Base-by-base conservation (phyloP, 2,888 invertebrate genomes). In the Atherix ibis region DNA sequence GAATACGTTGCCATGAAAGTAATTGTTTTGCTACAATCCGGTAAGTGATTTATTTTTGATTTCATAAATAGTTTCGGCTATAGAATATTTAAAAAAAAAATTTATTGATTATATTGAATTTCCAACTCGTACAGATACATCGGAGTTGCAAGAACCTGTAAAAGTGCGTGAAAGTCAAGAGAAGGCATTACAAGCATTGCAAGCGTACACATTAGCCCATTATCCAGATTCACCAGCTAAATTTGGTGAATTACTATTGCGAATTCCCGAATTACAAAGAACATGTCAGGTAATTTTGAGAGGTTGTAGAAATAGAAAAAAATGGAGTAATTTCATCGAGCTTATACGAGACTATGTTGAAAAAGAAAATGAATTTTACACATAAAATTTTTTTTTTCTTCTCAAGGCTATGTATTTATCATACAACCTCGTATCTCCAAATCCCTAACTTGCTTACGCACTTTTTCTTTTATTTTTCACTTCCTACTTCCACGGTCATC, bases 1-100 rank as follows among this genome's bases (percentile, higher is more conserved):
- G 95, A 95, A 65, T 95, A 91, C 60, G 91, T 92, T 46, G 91
- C 91, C 45, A 78, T 95, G 71, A 95, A 95, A 67, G 89, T 89
- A 45, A 84, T 91, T 51, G 80, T 91, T 40, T 71, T 91, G 33
- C 73, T 91, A 48, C 84, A 87, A 45, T 89, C 91, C 55, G 88
- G 92, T 91, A 63, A 57, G 17, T 30, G 12, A 8, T 19, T 9
- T 26, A n/a, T 18, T 38, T 8, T n/a, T n/a, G n/a, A n/a, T n/a
- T n/a, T n/a, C n/a, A n/a, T n/a, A n/a, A n/a, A n/a, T n/a, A n/a
- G n/a, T n/a, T n/a, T n/a, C n/a, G n/a, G n/a, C 6, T 30, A 30
- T 9, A 38, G 37, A 40, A 16, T 12, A 18, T 15, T 12, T 16
- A 15, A 10, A 13, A 18, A 16, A 31, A 18, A 12, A 25, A 15